Evolutionary conservation across 2,888 invertebrate species (phyloP).

Genomic region (Acrobeloides nanus): DNA sequence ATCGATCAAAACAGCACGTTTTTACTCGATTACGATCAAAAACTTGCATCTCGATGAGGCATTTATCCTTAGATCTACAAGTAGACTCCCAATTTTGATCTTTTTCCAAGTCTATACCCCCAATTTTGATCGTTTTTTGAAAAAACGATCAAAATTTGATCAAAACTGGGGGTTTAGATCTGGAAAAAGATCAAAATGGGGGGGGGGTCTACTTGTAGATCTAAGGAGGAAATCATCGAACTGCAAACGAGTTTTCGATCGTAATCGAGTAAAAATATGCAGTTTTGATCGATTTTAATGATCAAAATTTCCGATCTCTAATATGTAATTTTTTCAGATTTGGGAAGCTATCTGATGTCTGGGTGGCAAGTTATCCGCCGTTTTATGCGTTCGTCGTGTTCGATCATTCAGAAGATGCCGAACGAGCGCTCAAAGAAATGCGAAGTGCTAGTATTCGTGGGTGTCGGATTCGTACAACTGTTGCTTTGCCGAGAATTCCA

Average conservation of each 20-base stretch:
- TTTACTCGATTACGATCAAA: slow-evolving; percentile 12
- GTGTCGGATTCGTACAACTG: slow-evolving; percentile 14
- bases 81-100: too few relatives aligned
- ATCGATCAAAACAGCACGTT: too few relatives aligned
- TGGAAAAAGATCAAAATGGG: too few relatives aligned
- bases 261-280: too few relatives aligned
- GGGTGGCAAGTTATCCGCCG: slow-evolving; percentile 26
- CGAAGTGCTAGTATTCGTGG: slow-evolving; percentile 17
- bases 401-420: slow-evolving; percentile 22
- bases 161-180: too few relatives aligned
- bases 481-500: slow-evolving; percentile 17
- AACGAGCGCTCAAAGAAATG: slow-evolving; percentile 29
- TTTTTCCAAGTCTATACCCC: too few relatives aligned
- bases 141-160: too few relatives aligned
- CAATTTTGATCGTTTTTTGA: too few relatives aligned
- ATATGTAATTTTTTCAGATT: slow-evolving; percentile 12
- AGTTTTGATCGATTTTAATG: too few relatives aligned
- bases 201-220: too few relatives aligned
- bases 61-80: too few relatives aligned
- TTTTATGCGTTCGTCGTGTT: slow-evolving; percentile 34
- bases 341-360: slow-evolving; percentile 22
- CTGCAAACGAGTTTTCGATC: neutral
- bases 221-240: neutral
- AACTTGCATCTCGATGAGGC: neutral
- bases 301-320: too few relatives aligned